Percentiles rank a stretch among this genome's conserved stretches.
phyloP scores from a whole-genome alignment of 2,888 invertebrate genomes.

The Syritta pipiens region DNA sequence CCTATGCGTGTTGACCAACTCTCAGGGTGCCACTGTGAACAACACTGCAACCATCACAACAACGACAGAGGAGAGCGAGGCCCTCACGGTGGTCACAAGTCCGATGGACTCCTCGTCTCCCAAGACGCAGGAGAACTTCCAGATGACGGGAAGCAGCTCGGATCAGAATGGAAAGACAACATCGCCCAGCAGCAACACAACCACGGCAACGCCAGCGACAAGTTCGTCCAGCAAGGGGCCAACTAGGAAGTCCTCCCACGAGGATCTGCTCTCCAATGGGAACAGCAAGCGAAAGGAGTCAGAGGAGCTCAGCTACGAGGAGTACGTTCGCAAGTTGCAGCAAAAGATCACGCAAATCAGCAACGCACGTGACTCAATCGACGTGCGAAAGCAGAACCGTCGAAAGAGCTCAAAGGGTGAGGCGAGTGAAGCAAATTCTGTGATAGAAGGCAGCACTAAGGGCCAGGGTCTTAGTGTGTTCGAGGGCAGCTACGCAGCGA shows the following conservation, averaged over 20 bases:
- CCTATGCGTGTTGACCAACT: conserved; percentile 80
- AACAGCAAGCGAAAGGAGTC: conserved; percentile 74
- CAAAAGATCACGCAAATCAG: conserved; percentile 86
- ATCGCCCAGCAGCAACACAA: conserved; percentile 77
- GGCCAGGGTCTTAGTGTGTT: conserved; percentile 49
- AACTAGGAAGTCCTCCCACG: conserved; percentile 70
- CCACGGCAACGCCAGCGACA: conserved; percentile 74
- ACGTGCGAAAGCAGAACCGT: conserved; percentile 81
- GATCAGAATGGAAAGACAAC: conserved; percentile 71
- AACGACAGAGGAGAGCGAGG: conserved; percentile 83
- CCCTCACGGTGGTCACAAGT: conserved; percentile 81
- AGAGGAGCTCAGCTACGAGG: conserved; percentile 80
- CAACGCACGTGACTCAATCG: conserved; percentile 85
- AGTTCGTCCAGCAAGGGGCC: conserved; percentile 71
- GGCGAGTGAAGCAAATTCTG: conserved; percentile 71
- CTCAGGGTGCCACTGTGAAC: conserved; percentile 72
- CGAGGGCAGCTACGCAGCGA: conserved; percentile 39
- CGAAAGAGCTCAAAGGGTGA: conserved; percentile 81
- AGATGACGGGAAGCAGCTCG: conserved; percentile 58
- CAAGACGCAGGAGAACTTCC: conserved; percentile 72
- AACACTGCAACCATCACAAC: conserved; percentile 76
- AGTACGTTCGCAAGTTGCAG: conserved; percentile 84
- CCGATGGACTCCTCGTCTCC: conserved; percentile 79
- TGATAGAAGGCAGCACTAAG: conserved; percentile 74
- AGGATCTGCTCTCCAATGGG: conserved; percentile 67